Conservation (phyloP, 2,888 invertebrate species). For the Trissolcus japonicus region DNA sequence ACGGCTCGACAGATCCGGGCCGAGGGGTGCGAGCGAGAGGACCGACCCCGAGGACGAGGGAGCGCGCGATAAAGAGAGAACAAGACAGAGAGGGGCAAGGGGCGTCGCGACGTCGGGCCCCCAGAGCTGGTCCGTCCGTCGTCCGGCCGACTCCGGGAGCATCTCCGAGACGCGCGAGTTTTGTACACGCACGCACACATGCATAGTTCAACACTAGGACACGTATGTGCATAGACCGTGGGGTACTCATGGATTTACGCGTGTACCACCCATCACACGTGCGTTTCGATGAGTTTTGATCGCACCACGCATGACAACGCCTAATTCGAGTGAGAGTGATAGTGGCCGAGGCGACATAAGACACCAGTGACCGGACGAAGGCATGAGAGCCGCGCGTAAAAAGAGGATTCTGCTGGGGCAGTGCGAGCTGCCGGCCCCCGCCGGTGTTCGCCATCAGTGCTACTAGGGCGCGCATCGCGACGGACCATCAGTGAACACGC, state of each 20-base stretch:
- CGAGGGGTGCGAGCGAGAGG: slow-evolving; percentile 33
- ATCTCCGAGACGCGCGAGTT: slow-evolving; percentile 68
- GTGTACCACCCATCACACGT: neutral
- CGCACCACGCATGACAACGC: slow-evolving; percentile 27
- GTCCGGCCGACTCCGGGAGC: slow-evolving; percentile 75
- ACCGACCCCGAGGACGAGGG: slow-evolving; percentile 14
- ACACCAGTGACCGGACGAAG: slow-evolving; percentile 19
- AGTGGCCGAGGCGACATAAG: neutral
- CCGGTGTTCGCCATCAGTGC: slow-evolving; percentile 9
- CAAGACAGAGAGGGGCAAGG: slow-evolving; percentile 49
- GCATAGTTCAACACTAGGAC: neutral
- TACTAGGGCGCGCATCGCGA: neutral
- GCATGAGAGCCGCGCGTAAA: slow-evolving; percentile 55
- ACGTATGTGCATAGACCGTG: slow-evolving; percentile 23
- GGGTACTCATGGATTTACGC: slow-evolving; percentile 34
- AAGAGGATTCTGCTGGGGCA: slow-evolving; percentile 68
- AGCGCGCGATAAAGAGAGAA: slow-evolving; percentile 37
- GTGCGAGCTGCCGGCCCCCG: slow-evolving; percentile 60
- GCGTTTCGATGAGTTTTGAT: too few relatives aligned
- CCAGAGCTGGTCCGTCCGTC: slow-evolving; percentile 75
- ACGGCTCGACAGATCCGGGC: slow-evolving; percentile 24
- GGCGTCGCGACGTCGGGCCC: slow-evolving; percentile 63
- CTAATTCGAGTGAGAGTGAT: slow-evolving; percentile 16
- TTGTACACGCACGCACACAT: slow-evolving; percentile 40
- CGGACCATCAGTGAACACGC: neutral